Base-by-base conservation (phyloP, 53 echinoderm and acorn worm species). In the Patiria pectinifera region DNA sequence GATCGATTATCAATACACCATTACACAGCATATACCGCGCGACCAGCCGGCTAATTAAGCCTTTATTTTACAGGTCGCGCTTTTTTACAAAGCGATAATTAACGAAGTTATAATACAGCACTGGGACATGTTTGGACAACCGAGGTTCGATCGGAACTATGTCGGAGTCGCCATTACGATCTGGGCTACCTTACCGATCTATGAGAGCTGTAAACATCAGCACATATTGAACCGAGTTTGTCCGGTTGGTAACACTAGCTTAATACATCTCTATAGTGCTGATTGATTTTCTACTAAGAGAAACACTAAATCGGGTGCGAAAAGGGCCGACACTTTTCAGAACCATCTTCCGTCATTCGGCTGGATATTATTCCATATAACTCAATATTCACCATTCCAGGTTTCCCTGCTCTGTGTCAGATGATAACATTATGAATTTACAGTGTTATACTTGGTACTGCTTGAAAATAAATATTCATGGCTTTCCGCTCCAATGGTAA, bases 401-500 rank as follows among this genome's bases (percentile, higher is more conserved):
- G 10, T 58, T 71, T 75, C 10, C 4, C 11, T 59, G 58, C 59
- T 25, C 53, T 63, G 62, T 63, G 7, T 43, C 48, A 7, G 18
- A 59, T 78, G 70, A 63, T 80, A 26, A 69, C 35, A 89, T 89
- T 89, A 90, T n/a, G 15, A 66, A 66, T 66, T 0, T 66, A 16
- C 66, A 11, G 14, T 16, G 66, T 11, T 18, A 35, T 63, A 13
- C 9, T 5, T 16, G 14, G 19, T 14, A 18, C 3, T 66, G 66
- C 19, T 66, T 66, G 15, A 66, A 66, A 66, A 66, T 16, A 47
- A 45, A 90, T 90, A 81, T 90, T 90, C 90, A 90, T 90, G 15
- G 66, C 69, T 14, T 80, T 90, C 69, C 79, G 89, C 78, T 18
- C 80, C 48, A 45, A 59, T 80, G 69, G 63, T 80, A 75, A 15